Evolutionary conservation across 2,797 vertebrate genomes (phyloP).

Genomic region (Protosalanx chinensis): DNA sequence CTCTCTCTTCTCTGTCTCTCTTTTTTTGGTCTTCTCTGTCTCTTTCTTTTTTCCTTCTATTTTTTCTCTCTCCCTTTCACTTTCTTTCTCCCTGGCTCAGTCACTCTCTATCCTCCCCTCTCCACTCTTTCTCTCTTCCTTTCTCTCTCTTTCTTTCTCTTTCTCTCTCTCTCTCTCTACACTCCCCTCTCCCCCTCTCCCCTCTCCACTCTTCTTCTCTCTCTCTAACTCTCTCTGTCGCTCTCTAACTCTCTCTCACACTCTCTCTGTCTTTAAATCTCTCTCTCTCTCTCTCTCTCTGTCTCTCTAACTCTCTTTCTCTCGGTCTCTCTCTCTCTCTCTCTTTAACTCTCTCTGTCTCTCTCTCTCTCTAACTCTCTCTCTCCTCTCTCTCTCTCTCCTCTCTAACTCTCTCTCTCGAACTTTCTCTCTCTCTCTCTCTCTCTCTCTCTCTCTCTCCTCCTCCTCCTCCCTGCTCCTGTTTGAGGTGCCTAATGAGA

Average conservation of each 20-base stretch:
- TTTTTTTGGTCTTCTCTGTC: too few relatives aligned
- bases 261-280: too few relatives aligned
- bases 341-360: not conserved
- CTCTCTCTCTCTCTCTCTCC: constrained; percentile 1
- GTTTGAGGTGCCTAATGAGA: not conserved
- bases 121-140: not conserved
- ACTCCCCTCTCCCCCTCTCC: not conserved
- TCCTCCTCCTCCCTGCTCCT: not conserved
- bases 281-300: constrained; percentile 12
- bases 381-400: not conserved
- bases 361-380: constrained; percentile 44
- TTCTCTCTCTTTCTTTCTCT: constrained; percentile 4
- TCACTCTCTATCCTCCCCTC: not conserved
- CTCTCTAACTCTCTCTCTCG: constrained; percentile 3
- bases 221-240: not conserved
- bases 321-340: not conserved
- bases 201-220: not conserved
- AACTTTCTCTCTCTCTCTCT: not conserved
- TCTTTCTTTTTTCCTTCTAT: not conserved
- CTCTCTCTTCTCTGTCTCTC: not conserved
- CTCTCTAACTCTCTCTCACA: not conserved
- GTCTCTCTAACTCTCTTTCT: not conserved
- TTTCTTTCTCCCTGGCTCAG: not conserved
- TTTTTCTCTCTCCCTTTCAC: not conserved
- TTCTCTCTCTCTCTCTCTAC: not conserved